phyloP scores from a whole-genome alignment of 1,140 invertebrate species.

The Probaryconus sp. region DNA sequence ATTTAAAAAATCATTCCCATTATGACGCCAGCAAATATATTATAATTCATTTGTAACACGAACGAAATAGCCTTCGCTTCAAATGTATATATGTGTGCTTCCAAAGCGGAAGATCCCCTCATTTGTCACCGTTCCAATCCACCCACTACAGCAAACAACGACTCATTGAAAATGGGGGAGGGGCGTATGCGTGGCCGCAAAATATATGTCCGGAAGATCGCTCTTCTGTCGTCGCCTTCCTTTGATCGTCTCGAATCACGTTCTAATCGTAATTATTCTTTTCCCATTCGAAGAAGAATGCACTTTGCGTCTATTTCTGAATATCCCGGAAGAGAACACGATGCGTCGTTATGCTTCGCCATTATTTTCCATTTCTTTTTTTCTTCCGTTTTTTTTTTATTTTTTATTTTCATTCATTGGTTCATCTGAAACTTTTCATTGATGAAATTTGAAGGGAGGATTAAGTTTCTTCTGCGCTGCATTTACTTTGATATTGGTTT shows the following conservation, averaged over 20 bases:
- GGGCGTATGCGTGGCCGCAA: slow-evolving; percentile 38
- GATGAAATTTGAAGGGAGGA: slow-evolving; percentile 16
- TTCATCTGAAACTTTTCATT: slow-evolving; percentile 15
- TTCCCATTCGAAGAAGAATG: slow-evolving; percentile 27
- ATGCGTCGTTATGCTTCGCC: slow-evolving; percentile 25
- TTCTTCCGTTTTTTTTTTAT: no score
- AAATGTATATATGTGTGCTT: no score
- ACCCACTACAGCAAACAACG: slow-evolving; percentile 40
- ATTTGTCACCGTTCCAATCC: slow-evolving; percentile 30
- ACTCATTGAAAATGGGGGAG: slow-evolving; percentile 28
- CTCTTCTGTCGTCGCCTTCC: slow-evolving; percentile 31
- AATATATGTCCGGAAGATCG: slow-evolving; percentile 46
- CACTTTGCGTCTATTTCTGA: slow-evolving; percentile 51
- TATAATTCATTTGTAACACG: slow-evolving; percentile 27
- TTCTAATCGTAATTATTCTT: slow-evolving; percentile 17
- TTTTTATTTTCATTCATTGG: slow-evolving; percentile 2
- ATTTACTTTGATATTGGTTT: no score
- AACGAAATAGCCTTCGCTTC: slow-evolving; percentile 27
- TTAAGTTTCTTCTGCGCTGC: slow-evolving; percentile 35
- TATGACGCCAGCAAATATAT: not conserved
- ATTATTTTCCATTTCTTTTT: no score
- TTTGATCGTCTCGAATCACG: slow-evolving; percentile 40
- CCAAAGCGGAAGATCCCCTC: slow-evolving; percentile 36
- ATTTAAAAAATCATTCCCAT: slow-evolving; percentile 43
- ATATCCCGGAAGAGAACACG: slow-evolving; percentile 59